Conservation (phyloP, 2,888 invertebrate genomes). For the Dendrolimus pini region DNA sequence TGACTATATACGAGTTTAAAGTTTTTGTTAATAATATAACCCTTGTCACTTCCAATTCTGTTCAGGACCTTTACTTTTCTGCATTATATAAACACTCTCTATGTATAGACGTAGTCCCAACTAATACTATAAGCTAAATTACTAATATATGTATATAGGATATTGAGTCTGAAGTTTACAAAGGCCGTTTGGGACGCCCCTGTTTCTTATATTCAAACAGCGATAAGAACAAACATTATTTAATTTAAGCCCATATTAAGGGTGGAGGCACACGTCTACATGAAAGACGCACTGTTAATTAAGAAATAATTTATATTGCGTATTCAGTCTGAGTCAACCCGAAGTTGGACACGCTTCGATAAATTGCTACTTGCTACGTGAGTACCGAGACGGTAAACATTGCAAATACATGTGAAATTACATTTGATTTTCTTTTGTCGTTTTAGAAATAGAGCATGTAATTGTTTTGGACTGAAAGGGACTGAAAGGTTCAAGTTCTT, state of each 20-base stretch:
- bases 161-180: too few relatives aligned
- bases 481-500: too few relatives aligned
- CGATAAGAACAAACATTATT: not conserved
- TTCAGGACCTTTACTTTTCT: too few relatives aligned
- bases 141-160: too few relatives aligned
- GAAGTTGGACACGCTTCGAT: conserved; percentile 4
- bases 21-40: too few relatives aligned
- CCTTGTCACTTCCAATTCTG: too few relatives aligned
- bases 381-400: conserved; percentile 14
- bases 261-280: not conserved
- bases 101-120: too few relatives aligned
- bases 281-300: conserved; percentile 51
- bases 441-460: conserved; percentile 2
- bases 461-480: too few relatives aligned
- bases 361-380: conserved; percentile 16
- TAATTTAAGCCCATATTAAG: not conserved
- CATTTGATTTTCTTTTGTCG: conserved; percentile 54
- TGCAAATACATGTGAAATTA: not conserved
- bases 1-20: too few relatives aligned
- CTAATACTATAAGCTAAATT: too few relatives aligned
- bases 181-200: too few relatives aligned
- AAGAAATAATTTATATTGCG: conserved; percentile 42
- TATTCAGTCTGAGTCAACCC: conserved; percentile 1
- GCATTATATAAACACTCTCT: too few relatives aligned
- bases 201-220: not conserved